A percentile compares a stretch with the other conserved stretches of the same genome.
phyloP scores from a whole-genome alignment of 2,888 invertebrate genomes.

The Cecidostiba fungosa region DNA sequence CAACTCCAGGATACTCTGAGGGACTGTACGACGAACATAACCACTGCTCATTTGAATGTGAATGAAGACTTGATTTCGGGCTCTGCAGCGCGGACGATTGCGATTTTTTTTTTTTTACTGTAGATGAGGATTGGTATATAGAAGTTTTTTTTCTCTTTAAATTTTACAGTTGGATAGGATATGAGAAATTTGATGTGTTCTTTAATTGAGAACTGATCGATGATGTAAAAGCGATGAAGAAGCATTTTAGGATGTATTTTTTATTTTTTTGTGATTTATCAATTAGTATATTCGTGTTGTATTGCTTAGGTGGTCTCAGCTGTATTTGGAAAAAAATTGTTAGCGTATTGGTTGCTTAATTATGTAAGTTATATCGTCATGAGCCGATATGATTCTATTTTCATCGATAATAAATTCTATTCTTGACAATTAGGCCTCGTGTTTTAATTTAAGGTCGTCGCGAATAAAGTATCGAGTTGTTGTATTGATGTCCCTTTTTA shows the following conservation, averaged over 20 bases:
- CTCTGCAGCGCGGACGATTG: not conserved
- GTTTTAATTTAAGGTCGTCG: not conserved
- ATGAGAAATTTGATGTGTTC: not conserved
- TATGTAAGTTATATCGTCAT: not conserved
- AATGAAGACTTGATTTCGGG: slow-evolving; percentile 39
- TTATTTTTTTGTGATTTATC: not conserved
- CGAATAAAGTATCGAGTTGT: not conserved
- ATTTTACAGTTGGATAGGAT: not conserved
- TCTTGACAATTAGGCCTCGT: not conserved
- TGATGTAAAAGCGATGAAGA: not conserved
- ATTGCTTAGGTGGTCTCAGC: not conserved
- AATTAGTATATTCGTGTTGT: not conserved
- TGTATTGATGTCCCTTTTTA: not conserved
- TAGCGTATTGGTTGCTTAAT: not conserved
- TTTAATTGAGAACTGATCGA: not conserved
- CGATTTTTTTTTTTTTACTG: too few relatives aligned
- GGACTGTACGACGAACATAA: not conserved
- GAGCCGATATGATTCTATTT: not conserved
- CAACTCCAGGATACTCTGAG: slow-evolving; percentile 87
- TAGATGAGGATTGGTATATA: too few relatives aligned
- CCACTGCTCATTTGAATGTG: slow-evolving; percentile 35
- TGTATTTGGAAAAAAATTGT: not conserved
- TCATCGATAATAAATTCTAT: not conserved
- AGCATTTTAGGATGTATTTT: not conserved
- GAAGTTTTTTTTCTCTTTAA: too few relatives aligned